Conservation (phyloP, 2,888 invertebrate species). For the Rosalia funebris region DNA sequence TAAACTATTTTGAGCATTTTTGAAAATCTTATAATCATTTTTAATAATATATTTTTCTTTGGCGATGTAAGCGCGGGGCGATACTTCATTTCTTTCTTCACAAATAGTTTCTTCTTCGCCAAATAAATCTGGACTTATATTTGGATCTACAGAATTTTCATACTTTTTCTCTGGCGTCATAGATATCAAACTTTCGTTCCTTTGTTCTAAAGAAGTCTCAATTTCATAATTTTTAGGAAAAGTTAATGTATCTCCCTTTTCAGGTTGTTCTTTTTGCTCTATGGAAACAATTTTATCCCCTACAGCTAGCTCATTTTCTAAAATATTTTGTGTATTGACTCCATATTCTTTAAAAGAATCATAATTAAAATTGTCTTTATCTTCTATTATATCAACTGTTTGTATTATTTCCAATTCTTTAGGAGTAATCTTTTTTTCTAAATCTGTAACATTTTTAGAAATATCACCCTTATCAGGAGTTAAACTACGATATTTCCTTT, state of each 20-base stretch:
- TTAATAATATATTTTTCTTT: conserved; percentile 51
- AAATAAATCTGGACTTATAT: conserved; percentile 71
- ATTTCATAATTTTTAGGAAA: not conserved
- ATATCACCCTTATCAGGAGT: conserved; percentile 1
- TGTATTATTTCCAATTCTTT: not conserved
- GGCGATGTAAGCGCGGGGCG: conserved; percentile 28
- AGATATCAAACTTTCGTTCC: conserved; percentile 1
- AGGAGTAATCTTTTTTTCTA: not conserved
- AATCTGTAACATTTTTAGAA: not conserved
- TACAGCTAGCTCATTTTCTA: not conserved
- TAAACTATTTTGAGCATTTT: conserved; percentile 69
- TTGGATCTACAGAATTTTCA: conserved; percentile 46
- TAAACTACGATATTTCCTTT: conserved; percentile 41
- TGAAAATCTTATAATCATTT: conserved; percentile 61
- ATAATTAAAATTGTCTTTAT: not conserved
- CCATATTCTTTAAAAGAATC: not conserved
- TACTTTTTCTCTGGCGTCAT: conserved; percentile 53
- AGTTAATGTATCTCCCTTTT: not conserved
- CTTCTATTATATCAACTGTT: not conserved
- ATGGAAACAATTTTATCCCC: not conserved
- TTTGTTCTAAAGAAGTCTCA: conserved; percentile 2
- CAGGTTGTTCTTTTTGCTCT: not conserved
- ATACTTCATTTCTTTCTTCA: conserved; percentile 20
- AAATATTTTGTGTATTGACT: not conserved
- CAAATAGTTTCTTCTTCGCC: conserved; percentile 65